phyloP scores from a whole-genome alignment of 1,140 invertebrate genomes.

The Drosophila mauritiana region DNA sequence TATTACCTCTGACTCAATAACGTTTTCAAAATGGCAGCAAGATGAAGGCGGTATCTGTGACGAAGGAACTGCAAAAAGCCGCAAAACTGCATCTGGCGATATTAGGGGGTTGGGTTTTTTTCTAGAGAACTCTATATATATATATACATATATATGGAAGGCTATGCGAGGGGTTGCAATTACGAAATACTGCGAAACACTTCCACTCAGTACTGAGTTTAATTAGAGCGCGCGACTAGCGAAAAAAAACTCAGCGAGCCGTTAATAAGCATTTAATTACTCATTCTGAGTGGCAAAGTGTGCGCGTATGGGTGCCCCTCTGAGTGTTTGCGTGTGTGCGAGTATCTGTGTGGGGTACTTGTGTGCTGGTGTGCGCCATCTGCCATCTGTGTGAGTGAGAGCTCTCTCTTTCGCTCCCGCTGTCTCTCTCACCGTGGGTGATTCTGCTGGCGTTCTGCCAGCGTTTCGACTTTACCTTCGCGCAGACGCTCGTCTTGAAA shows the following conservation, averaged over 20 bases:
- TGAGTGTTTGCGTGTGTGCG: conserved; percentile 10
- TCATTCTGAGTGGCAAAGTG: conserved; percentile 54
- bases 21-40: conserved; percentile 75
- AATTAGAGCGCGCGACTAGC: conserved; percentile 77
- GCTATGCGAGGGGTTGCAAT: conserved; percentile 31
- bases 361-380: not conserved
- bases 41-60: conserved; percentile 28
- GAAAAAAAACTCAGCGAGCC: conserved; percentile 78
- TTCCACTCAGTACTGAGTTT: conserved; percentile 69
- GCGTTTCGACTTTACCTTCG: conserved; percentile 61
- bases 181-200: conserved; percentile 19
- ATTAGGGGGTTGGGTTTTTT: conserved; percentile 23
- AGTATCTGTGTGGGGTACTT: conserved; percentile 3
- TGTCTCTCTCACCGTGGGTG: not conserved
- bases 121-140: conserved; percentile 5
- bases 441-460: conserved; percentile 63
- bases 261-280: conserved; percentile 84
- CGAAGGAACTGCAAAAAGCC: conserved; percentile 34
- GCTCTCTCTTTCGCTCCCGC: conserved; percentile 23
- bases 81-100: conserved; percentile 36
- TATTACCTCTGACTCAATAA: conserved; percentile 44
- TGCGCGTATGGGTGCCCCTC: conserved; percentile 8
- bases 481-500: conserved; percentile 83
- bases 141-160: not conserved
- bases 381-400: conserved; percentile 31